Conservation (phyloP, 2,888 invertebrate genomes). For the Mayetiola destructor region DNA sequence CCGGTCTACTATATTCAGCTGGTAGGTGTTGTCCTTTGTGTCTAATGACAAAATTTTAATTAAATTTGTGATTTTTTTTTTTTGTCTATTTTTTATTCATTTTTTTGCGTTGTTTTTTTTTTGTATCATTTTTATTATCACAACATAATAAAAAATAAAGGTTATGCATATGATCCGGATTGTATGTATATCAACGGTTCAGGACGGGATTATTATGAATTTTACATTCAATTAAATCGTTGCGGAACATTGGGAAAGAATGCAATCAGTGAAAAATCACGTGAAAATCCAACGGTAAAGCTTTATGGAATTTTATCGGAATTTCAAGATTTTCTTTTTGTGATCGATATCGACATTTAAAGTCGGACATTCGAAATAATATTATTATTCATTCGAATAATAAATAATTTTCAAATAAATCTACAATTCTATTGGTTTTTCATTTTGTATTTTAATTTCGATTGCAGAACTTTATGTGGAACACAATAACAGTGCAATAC, state of each 20-base stretch:
- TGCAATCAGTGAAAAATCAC: constrained; percentile 67
- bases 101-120: neutral
- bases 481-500: constrained; percentile 88
- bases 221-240: constrained; percentile 81
- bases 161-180: constrained; percentile 85
- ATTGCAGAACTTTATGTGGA: constrained; percentile 89
- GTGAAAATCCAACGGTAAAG: constrained; percentile 76
- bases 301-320: constrained; percentile 19
- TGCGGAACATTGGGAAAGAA: constrained; percentile 85
- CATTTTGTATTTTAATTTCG: constrained; percentile 13
- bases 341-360: too few relatives aligned
- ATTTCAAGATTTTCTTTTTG: neutral
- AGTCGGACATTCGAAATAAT: neutral
- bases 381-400: neutral
- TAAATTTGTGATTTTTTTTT: neutral
- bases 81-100: neutral
- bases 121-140: neutral
- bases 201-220: constrained; percentile 81
- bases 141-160: constrained; percentile 40
- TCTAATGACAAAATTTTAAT: neutral
- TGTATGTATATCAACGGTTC: constrained; percentile 92
- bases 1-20: constrained; percentile 78
- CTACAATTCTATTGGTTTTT: neutral
- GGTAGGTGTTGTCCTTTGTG: constrained; percentile 36
- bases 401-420: neutral